phyloP scores from a whole-genome alignment of 2,888 invertebrate genomes.

The Meteorus cinctellus region DNA sequence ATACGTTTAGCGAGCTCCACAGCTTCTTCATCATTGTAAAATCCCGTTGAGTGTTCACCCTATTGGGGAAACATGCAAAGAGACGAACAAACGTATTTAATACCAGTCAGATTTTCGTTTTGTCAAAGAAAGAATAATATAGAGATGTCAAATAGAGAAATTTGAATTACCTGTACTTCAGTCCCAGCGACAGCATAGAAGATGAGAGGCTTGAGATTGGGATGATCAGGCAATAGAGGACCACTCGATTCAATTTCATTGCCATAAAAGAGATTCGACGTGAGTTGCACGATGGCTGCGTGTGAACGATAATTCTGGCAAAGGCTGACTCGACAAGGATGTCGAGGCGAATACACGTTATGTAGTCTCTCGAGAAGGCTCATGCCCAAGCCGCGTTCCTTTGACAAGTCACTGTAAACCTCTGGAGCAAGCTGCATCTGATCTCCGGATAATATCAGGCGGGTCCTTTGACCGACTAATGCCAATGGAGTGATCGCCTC shows the following conservation, averaged over 20 bases:
- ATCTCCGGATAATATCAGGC: slow-evolving; percentile 88
- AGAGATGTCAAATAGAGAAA: not conserved
- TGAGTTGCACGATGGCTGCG: slow-evolving; percentile 86
- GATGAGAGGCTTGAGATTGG: slow-evolving; percentile 82
- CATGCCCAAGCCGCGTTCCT: slow-evolving; percentile 81
- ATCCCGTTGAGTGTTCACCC: slow-evolving; percentile 80
- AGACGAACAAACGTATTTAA: not conserved
- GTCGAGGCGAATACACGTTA: slow-evolving; percentile 82
- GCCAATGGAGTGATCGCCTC: slow-evolving; percentile 88
- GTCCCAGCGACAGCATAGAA: slow-evolving; percentile 88
- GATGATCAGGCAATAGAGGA: slow-evolving; percentile 80
- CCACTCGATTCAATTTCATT: slow-evolving; percentile 84
- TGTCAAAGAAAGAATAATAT: slow-evolving; percentile 7
- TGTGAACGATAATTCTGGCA: slow-evolving; percentile 90
- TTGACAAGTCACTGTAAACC: slow-evolving; percentile 84
- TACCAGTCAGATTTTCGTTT: too few relatives aligned
- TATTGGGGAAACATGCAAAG: slow-evolving; percentile 46
- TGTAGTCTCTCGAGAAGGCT: slow-evolving; percentile 86
- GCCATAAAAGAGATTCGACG: slow-evolving; percentile 88
- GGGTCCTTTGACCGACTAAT: slow-evolving; percentile 81
- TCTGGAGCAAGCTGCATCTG: slow-evolving; percentile 91
- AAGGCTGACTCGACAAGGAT: slow-evolving; percentile 85
- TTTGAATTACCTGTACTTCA: slow-evolving; percentile 81
- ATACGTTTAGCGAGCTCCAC: slow-evolving; percentile 87
- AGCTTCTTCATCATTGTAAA: slow-evolving; percentile 87